Base-by-base conservation (phyloP, 2,888 invertebrate species). In the Isotomurus palustris region DNA sequence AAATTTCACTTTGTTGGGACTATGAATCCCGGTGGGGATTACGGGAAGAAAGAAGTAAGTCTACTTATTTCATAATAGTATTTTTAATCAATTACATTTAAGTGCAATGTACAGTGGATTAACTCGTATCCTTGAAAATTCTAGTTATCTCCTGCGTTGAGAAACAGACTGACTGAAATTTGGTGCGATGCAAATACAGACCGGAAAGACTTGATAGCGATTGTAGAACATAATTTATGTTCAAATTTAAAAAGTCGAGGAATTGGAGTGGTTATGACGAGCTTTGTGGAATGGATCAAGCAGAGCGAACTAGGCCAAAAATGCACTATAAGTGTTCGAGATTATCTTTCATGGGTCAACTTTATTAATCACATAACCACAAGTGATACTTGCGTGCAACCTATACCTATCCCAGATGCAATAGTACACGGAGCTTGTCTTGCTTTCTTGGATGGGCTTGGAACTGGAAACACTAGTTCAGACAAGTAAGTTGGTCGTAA, bases 11-110 rank as follows among this genome's bases (percentile, higher is more conserved):
- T 99, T 72, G 82, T 97, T 57, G 94, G 92, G 2, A 99, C 99
- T 0, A 99, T 99, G 99, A 99, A 99, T 79, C 99, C 99, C 6
- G 96, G 97, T 12, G 97, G 97, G 1, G 99, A 99, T 79, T 99
- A 91, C 75, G 99, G 99, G 2, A 99, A 99, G 75, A 99, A 99
- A 74, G 99, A 99, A 76, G 82, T 82, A 68, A 58, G 52, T 50
- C 2, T 2, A 6, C 22, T 1, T 32, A 10, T 36, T 36, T 50
- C 22, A 8, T 10, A 10, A 51, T 40, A 25, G 8, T 41, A 22
- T 40, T 36, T 47, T 27, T 22, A n/a, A 28, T 44, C n/a, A 43
- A 8, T 43, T 10, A 43, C 19, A 21, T 43, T n/a, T n/a, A n/a
- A n/a, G n/a, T n/a, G n/a, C n/a, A n/a, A n/a, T n/a, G n/a, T n/a